Evolutionary conservation across 2,888 invertebrate species (phyloP), one percentile per base, ranked within the genome.

Genomic region (Agelastica alni): DNA sequence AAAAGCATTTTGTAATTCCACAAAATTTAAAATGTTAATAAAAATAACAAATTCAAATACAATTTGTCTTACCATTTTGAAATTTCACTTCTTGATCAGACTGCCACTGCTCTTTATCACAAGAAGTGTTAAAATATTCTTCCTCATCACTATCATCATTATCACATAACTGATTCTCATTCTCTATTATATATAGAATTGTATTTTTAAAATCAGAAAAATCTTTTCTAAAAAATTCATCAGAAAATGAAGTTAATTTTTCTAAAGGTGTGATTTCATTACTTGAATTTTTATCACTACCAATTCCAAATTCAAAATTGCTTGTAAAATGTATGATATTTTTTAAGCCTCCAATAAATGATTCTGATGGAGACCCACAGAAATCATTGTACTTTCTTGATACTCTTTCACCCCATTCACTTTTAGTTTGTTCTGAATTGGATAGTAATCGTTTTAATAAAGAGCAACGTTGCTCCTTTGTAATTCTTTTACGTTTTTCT

Each of bases 401-500:
- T 17, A n/a, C n/a, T n/a, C 42, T 39, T 49, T 64, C 62, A 41
- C 63, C 62, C 22, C 55, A 51, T 48, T 64, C 59, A 54, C 63
- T 61, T 53, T 61, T 62, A 34, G 49, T 53, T 14, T 56, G 64
- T 34, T 63, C 59, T 16, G 59, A 53, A 32, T 61, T 59, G 4
- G 71, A 66, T 18, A 77, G 53, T 31, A 77, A 48, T 46, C 70
- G 70, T 60, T 74, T 73, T 39, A 76, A 54, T 36, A 76, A 59
- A 2, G 75, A 74, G 62, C 75, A 75, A 41, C 76, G 60, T 59
- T 75, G 71, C 45, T 67, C 73, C 66, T 75, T 75, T n/a, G 72
- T 73, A 28, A 75, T 72, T 41, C 75, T 67, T 60, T 71, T 73
- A 41, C 70, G 52, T 47, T 58, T 60, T 37, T 62, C 60, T 47